Conservation (phyloP, 1,140 invertebrate genomes). For the Streblospio benedicti region DNA sequence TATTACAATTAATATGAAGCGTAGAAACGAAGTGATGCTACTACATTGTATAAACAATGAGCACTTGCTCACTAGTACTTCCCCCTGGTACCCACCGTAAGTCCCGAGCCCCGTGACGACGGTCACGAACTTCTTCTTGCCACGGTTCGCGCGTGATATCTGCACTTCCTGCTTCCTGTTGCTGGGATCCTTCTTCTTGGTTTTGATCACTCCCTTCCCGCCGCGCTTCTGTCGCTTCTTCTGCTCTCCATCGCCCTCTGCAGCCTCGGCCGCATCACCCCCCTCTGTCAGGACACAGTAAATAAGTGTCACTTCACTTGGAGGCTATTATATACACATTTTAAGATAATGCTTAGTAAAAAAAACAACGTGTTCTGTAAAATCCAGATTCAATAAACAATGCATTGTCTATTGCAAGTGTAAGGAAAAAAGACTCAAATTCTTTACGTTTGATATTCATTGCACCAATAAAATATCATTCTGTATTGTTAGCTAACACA, state of each 20-base stretch:
- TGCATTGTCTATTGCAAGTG: too few species aligned
- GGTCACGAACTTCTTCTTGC: constrained; percentile 98
- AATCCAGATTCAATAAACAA: too few species aligned
- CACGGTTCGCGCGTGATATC: constrained; percentile 82
- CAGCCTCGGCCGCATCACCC: constrained; percentile 50
- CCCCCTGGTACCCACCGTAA: constrained; percentile 72
- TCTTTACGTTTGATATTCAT: not conserved
- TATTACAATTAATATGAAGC: too few species aligned
- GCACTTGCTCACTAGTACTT: too few species aligned
- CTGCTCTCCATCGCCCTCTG: constrained; percentile 67
- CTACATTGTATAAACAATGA: too few species aligned
- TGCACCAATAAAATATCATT: too few species aligned
- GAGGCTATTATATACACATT: too few species aligned
- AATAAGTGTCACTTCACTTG: not conserved
- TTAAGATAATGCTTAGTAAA: too few species aligned
- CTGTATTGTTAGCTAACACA: too few species aligned
- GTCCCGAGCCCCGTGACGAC: constrained; percentile 62
- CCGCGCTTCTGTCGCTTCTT: constrained; percentile 78
- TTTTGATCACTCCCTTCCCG: constrained; percentile 78
- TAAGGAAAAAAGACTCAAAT: too few species aligned
- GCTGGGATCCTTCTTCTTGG: constrained; percentile 67
- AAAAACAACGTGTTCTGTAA: too few species aligned
- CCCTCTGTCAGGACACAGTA: constrained; percentile 26
- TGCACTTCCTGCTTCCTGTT: constrained; percentile 65
- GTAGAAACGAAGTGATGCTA: too few species aligned